These are phyloP conservation scores for Ophiodon elongatus DNA, from an alignment of 2,113 vertebrate genomes.

Conservation along the genomic window DNA sequence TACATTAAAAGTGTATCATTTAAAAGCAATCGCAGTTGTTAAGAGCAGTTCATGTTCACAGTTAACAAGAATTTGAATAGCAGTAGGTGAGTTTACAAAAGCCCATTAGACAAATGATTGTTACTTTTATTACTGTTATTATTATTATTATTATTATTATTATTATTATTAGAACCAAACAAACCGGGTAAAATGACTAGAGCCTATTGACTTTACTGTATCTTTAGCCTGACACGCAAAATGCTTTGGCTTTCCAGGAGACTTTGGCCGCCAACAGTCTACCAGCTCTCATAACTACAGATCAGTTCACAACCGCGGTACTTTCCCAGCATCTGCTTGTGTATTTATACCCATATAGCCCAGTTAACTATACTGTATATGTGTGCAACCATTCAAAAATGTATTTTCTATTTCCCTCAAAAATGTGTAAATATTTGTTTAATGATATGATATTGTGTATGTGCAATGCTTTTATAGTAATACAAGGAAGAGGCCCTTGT, in stretches of 20 bases:
- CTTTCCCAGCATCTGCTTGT: constrained; percentile 81
- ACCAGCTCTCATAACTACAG: constrained; percentile 77
- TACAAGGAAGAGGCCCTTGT: background rate
- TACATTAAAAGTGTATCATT: background rate
- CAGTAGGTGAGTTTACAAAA: background rate
- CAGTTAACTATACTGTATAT: constrained; percentile 40
- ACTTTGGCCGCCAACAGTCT: constrained; percentile 66
- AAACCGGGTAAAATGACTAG: background rate
- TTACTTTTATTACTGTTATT: background rate
- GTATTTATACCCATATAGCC: constrained; percentile 78
- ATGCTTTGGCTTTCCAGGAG: constrained; percentile 66
- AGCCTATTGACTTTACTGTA: constrained; percentile 64
- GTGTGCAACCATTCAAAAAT: background rate
- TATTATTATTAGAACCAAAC: background rate
- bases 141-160: background rate
- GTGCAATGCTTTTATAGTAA: background rate
- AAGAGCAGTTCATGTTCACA: background rate
- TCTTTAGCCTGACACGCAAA: constrained; percentile 37
- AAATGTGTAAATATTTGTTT: background rate
- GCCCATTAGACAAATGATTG: background rate
- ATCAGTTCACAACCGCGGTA: constrained; percentile 76
- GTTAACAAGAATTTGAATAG: background rate
- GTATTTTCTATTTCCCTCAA: background rate
- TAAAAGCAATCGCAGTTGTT: background rate
- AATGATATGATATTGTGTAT: background rate